Evolutionary conservation across 2,888 invertebrate genomes (phyloP), one percentile per base, ranked within the genome.

Genomic region (Platycnemis pennipes): DNA sequence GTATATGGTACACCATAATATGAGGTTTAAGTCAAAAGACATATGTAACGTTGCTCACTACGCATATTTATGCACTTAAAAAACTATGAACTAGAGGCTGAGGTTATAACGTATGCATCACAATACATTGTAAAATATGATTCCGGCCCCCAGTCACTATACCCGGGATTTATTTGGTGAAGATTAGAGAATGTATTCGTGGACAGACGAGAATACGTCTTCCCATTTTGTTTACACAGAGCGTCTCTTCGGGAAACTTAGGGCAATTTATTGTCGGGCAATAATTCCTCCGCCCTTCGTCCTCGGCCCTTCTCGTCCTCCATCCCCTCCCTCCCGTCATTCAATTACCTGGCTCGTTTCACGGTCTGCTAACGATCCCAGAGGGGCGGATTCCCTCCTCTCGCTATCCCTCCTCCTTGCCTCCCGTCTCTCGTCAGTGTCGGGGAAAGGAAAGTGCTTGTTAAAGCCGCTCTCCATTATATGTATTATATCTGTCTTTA

Each of bases 261-360:
- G 56, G 42, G 89, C 31, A 56, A 53, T 42, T 37, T 53, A 42
- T 42, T 56, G 16, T 89, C 53, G 42, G 37, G 56, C 56, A 89
- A 56, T 49, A 31, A 31, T 53, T 89, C 42, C 53, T 42, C 56
- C 42, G 7, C 56, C 89, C 53, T 89, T 53, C 56, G n/a, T 53
- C 45, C 87, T 44, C 87, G 45, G 26, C 87, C 42, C 26, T 13
- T 44, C 7, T 31, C n/a, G 3, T n/a, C 87, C 22, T 45, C 45
- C 26, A 2, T 0, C 26, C 26, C 45, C 3, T 49, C 46, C 16
- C 49, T 0, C 53, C 46, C 13, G 45, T 46, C 87, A 87, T 89
- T 89, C 89, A 89, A 89, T 89, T 89, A 89, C 49, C 37, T 56
- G 77, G 56, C 49, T 53, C 89, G 89, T 89, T 89, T 89, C 89